Conservation (phyloP, 2,888 invertebrate genomes). For the Orchesellides sinensis region DNA sequence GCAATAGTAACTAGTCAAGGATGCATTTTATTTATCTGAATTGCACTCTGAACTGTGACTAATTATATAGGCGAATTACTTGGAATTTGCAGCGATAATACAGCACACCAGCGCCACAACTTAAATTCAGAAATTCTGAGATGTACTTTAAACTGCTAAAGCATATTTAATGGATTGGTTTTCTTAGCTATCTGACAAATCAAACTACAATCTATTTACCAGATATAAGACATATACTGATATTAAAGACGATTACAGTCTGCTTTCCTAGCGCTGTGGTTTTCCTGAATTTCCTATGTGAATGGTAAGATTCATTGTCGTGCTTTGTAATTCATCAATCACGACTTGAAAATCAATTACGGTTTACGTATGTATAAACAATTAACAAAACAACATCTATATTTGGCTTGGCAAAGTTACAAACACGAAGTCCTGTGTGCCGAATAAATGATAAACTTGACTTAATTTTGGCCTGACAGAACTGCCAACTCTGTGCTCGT, state of each 20-base stretch:
- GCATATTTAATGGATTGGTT: too few relatives aligned
- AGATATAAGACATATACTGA: too few relatives aligned
- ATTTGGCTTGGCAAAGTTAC: constrained; percentile 42
- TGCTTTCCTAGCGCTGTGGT: too few relatives aligned
- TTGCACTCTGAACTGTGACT: neutral
- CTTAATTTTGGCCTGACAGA: constrained; percentile 9
- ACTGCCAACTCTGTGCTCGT: constrained; percentile 16
- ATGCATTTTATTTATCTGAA: neutral
- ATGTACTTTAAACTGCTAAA: too few relatives aligned
- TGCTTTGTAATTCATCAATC: neutral
- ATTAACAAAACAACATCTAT: constrained; percentile 17
- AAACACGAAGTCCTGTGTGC: constrained; percentile 44
- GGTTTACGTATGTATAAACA: constrained; percentile 2
- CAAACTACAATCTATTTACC: too few relatives aligned
- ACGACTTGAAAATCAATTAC: neutral
- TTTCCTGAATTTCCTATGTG: too few relatives aligned
- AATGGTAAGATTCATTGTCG: too few relatives aligned
- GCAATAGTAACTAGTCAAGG: neutral
- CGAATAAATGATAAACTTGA: constrained; percentile 16
- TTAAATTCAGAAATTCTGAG: neutral
- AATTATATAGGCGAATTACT: neutral
- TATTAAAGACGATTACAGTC: too few relatives aligned
- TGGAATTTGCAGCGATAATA: neutral
- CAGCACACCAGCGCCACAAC: neutral
- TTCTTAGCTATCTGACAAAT: too few relatives aligned